Conservation (phyloP, 2,797 vertebrate genomes). For the Trematomus bernacchii region DNA sequence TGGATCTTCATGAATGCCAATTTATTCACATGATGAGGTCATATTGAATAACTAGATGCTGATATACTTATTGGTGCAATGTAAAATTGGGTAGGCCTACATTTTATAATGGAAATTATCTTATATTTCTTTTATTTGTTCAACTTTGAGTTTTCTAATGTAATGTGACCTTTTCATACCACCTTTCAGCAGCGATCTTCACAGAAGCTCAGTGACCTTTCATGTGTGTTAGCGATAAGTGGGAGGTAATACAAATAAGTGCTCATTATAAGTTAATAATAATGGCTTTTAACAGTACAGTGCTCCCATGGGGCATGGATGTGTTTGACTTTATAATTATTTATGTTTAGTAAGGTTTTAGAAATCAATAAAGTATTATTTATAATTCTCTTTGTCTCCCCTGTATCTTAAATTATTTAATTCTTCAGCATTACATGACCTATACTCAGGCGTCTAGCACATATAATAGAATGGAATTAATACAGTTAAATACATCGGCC, state of each 20-base stretch:
- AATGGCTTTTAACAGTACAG: slow-evolving; percentile 1
- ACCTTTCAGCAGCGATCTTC: slow-evolving; percentile 4
- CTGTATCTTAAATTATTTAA: too few relatives aligned
- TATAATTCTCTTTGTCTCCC: too few relatives aligned
- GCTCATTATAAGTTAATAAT: slow-evolving; percentile 7
- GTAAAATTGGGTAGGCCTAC: neutral
- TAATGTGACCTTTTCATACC: slow-evolving; percentile 4
- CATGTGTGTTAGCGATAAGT: slow-evolving; percentile 15
- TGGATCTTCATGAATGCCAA: neutral
- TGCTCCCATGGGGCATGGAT: neutral
- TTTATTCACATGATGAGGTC: too few relatives aligned
- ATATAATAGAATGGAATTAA: too few relatives aligned
- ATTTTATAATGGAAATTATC: neutral
- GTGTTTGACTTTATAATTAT: neutral
- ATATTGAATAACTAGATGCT: too few relatives aligned
- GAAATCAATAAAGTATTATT: neutral
- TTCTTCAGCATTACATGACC: too few relatives aligned
- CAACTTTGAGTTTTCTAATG: neutral
- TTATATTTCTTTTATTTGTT: neutral
- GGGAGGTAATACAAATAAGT: neutral
- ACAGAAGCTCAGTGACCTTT: slow-evolving; percentile 33
- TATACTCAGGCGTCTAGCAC: too few relatives aligned
- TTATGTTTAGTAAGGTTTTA: neutral
- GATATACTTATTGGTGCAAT: too few relatives aligned
- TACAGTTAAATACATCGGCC: too few relatives aligned